A percentile compares a stretch with the other conserved stretches of the same genome.
phyloP scores from a whole-genome alignment of 2,113 vertebrate species.

The Boulengeromyrus knoepffleri region DNA sequence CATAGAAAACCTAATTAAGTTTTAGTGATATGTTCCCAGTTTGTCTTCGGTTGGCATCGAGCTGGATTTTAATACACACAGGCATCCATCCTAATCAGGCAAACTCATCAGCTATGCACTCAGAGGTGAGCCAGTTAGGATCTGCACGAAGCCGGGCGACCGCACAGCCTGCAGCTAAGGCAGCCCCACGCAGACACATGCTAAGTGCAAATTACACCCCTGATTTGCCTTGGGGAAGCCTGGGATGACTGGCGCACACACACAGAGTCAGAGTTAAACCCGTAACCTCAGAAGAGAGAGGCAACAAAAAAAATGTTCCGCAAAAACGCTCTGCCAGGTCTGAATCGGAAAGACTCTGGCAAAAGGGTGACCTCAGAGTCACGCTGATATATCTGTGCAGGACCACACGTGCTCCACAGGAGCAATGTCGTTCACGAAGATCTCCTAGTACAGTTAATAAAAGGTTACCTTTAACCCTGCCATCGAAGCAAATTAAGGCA shows the following conservation, averaged over 20 bases:
- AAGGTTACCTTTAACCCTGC: not conserved
- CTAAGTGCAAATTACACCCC: not conserved
- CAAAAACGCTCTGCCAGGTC: not conserved
- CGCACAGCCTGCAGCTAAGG: not conserved
- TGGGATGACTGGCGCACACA: not conserved
- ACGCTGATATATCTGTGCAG: not conserved
- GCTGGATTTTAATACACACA: not conserved
- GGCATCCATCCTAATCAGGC: not conserved
- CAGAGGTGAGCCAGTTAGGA: not conserved
- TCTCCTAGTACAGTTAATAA: not conserved
- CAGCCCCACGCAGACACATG: not conserved
- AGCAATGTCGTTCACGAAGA: not conserved
- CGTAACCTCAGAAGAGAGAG: not conserved
- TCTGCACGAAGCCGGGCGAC: not conserved
- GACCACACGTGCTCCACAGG: not conserved
- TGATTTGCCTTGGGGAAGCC: not conserved
- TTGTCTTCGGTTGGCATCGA: not conserved
- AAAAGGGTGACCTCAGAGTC: not conserved
- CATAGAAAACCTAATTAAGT: slow-evolving; percentile 9
- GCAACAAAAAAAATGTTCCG: not conserved
- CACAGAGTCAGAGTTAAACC: not conserved
- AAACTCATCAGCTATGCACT: not conserved
- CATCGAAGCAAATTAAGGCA: not conserved
- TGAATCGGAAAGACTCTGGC: not conserved
- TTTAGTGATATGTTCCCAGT: not conserved